Base-by-base conservation (phyloP, 2,113 vertebrate species). In the Saimiri boliviensis region DNA sequence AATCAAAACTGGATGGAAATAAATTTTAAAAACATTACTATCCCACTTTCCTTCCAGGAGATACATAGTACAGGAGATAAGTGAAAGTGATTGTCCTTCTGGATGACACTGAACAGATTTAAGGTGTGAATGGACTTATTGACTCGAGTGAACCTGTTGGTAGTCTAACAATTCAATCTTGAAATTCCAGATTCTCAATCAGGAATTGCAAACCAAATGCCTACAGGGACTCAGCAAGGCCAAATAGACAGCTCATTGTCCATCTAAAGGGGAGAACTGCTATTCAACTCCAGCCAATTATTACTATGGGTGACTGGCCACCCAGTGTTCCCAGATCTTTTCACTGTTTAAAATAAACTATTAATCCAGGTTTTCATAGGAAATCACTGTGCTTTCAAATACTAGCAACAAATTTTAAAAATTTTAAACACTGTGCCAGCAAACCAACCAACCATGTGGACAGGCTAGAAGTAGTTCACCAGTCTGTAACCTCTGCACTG, bases 361-460 rank as follows among this genome's bases (percentile, higher is more conserved):
- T 37, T 77, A 96, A 91, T 42, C 35, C 45, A 45, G 9, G 40
- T 83, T 94, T 89, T 93, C 91, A 93, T 52, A 89, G 27, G 37
- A 58, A 86, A 92, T 95, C n/a, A 40, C 23, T 80, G 8, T 89
- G 52, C 91, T 95, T 95, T 81, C 68, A 93, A 93, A 91, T 32
- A 82, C 6, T 89, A 35, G 16, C 25, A 82, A 96, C 23, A 79
- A 40, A 74, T 32, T 83, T 66, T 11, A 86, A 56, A 87, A 91
- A 30, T 58, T 23, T 42, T 86, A 84, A 93, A 86, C 40, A 79
- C 23, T 37, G 10, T 83, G 37, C 32, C 93, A 96, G 54, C 30
- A 82, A 93, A 95, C 42, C 27, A 96, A 77, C 12, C 8, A 27
- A 60, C 58, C 56, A 73, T 23, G 20, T 4, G 74, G n/a, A 60